Base-by-base conservation (phyloP, 2,113 vertebrate genomes). In the Heteronetta atricapilla region DNA sequence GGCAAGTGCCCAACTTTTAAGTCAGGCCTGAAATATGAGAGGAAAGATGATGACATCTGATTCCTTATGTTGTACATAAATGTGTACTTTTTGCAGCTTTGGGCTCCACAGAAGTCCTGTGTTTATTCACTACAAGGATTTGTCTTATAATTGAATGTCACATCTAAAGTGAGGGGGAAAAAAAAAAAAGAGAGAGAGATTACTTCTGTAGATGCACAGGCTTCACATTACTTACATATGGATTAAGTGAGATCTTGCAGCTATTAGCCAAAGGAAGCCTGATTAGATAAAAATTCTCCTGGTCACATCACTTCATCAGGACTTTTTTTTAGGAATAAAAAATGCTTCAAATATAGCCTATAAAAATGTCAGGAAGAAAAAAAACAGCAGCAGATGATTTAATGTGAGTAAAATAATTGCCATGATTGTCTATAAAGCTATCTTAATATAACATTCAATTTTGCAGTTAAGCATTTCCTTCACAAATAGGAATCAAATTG, bases 401-500 rank as follows among this genome's bases (percentile, higher is more conserved):
- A 83, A 83, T 93, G 63, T 77, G 44, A 86, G 50, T 63, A 28
- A 94, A 92, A 90, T 90, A 88, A 84, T 75, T 95, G 68, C 73
- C 28, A 56, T 75, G 64, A 90, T 69, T 78, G 11, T 26, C 80
- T 93, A 86, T 78, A 94, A 90, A 95, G 48, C 46, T 78, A 68
- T 88, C 60, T 80, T 88, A 94, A 86, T 83, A 80, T 81, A 91
- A 92, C 64, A 34, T 69, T 90, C 72, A 62, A 2, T 92, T 95
- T 94, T 83, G 86, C 64, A 81, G 59, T 80, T 86, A 81, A 94
- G 90, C 80, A 79, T 84, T 90, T 94, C 58, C 15, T 44, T 95
- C 66, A 70, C 33, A 93, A 94, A 82, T 17, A 89, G 34, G 36
- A 94, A 84, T 73, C 52, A 94, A 86, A 75, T 34, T 72, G 58